Conservation (phyloP, 2,113 vertebrate genomes). For the Callospermophilus lateralis region DNA sequence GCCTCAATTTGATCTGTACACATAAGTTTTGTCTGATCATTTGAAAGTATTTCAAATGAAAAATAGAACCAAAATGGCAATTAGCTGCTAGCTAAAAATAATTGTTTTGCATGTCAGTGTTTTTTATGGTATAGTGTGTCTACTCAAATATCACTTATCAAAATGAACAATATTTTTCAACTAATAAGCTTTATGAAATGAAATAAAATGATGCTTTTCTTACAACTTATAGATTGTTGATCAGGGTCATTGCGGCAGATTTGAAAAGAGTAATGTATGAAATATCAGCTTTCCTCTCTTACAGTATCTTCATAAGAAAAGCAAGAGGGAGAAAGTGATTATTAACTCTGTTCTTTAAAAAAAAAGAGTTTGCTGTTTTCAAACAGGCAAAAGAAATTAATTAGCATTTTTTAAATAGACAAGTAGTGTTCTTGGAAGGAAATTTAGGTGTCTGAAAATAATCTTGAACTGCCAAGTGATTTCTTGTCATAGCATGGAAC, state of each 20-base stretch:
- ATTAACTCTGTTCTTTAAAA: conserved; percentile 47
- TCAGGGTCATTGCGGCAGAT: background rate
- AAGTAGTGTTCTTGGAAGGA: conserved; percentile 34
- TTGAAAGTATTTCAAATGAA: conserved; percentile 20
- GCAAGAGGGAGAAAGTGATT: conserved; percentile 52
- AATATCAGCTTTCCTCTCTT: conserved; percentile 20
- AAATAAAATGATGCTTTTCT: background rate
- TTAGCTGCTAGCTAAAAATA: conserved; percentile 11
- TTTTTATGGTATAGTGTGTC: background rate
- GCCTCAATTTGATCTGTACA: background rate
- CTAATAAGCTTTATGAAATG: background rate
- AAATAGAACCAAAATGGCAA: conserved; percentile 2
- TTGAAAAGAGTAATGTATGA: background rate
- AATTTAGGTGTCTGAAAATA: conserved; percentile 55
- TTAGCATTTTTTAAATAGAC: conserved; percentile 53
- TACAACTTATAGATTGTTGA: background rate
- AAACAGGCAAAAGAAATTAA: conserved; percentile 53
- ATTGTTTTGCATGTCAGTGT: background rate
- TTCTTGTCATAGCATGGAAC: conserved; percentile 13
- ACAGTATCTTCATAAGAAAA: conserved; percentile 27
- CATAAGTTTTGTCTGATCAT: background rate
- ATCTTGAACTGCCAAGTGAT: conserved; percentile 42
- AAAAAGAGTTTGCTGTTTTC: background rate
- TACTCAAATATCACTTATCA: background rate
- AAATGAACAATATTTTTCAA: conserved; percentile 28